These are phyloP conservation scores for Cettia cetti DNA, from an alignment of 2,113 vertebrate species.

Conservation along the genomic window DNA sequence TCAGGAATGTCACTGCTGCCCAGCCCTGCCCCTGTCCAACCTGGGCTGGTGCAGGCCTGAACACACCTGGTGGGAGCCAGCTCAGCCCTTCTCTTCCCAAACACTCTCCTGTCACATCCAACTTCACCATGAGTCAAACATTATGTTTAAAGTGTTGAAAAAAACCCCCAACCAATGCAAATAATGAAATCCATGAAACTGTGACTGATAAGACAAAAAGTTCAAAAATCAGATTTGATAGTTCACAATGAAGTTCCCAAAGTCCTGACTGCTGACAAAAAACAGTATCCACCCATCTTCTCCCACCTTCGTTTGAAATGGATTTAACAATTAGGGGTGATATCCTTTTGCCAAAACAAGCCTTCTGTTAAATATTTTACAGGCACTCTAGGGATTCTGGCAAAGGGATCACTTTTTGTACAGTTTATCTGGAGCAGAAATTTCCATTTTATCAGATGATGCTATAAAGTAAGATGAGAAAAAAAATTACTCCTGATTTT, in stretches of 20 bases:
- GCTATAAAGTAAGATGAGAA: conserved; percentile 50
- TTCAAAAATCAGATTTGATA: conserved; percentile 5
- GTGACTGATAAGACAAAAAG: not conserved
- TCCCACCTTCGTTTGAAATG: conserved; percentile 63
- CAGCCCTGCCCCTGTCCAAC: not conserved
- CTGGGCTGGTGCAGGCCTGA: not conserved
- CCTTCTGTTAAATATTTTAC: conserved; percentile 61
- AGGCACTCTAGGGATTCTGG: conserved; percentile 28
- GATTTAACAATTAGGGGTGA: conserved; percentile 63
- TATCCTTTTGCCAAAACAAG: conserved; percentile 67
- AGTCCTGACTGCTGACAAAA: conserved; percentile 66
- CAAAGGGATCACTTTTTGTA: conserved; percentile 62
- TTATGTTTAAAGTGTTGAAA: not conserved
- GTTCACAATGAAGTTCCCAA: conserved; percentile 60
- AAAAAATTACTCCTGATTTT: conserved; percentile 2
- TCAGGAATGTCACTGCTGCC: not conserved
- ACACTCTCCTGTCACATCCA: not conserved
- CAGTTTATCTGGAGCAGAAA: conserved; percentile 60
- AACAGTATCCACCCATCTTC: conserved; percentile 52
- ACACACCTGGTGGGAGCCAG: not conserved
- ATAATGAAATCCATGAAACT: not conserved
- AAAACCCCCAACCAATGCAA: not conserved
- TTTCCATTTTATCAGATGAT: conserved; percentile 61
- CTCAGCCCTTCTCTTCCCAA: not conserved
- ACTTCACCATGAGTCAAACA: not conserved